Conservation (phyloP, 2,113 vertebrate genomes). For the Jacana jacana region DNA sequence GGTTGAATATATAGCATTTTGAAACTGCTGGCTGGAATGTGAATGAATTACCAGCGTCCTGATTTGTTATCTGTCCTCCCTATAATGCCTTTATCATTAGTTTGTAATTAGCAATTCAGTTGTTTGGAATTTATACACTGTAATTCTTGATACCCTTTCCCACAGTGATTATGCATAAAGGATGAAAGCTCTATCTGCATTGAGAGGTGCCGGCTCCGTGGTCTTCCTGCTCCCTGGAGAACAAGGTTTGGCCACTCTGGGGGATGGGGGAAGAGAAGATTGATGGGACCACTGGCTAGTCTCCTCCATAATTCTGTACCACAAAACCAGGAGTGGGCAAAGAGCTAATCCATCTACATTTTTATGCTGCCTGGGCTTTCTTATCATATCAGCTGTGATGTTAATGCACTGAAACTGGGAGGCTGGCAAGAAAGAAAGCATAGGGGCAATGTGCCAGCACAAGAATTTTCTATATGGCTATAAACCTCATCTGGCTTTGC, state of each 20-base stretch:
- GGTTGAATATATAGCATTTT: not conserved
- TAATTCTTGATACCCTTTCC: not conserved
- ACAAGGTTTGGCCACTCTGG: not conserved
- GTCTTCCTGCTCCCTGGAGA: not conserved
- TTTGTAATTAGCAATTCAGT: not conserved
- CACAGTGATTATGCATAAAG: not conserved
- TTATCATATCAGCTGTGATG: not conserved
- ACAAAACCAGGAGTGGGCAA: not conserved
- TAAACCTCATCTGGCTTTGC: not conserved
- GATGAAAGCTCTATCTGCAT: not conserved
- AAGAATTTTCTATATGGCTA: not conserved
- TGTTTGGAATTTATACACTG: not conserved
- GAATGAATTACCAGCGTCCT: not conserved
- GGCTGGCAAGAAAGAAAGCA: not conserved
- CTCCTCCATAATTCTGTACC: not conserved
- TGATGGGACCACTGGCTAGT: not conserved
- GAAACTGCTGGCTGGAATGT: not conserved
- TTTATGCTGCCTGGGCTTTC: not conserved
- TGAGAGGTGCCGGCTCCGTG: not conserved
- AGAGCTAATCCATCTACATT: not conserved
- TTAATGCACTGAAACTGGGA: not conserved
- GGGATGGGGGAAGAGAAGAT: not conserved
- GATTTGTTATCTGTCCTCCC: not conserved
- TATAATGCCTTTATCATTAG: not conserved
- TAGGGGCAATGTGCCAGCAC: rapidly evolving